Percentiles rank a stretch among this genome's conserved stretches.
These are phyloP conservation scores for Phataginus tetradactyla DNA, from an alignment of 2,797 vertebrate genomes.

Conservation along the genomic window DNA sequence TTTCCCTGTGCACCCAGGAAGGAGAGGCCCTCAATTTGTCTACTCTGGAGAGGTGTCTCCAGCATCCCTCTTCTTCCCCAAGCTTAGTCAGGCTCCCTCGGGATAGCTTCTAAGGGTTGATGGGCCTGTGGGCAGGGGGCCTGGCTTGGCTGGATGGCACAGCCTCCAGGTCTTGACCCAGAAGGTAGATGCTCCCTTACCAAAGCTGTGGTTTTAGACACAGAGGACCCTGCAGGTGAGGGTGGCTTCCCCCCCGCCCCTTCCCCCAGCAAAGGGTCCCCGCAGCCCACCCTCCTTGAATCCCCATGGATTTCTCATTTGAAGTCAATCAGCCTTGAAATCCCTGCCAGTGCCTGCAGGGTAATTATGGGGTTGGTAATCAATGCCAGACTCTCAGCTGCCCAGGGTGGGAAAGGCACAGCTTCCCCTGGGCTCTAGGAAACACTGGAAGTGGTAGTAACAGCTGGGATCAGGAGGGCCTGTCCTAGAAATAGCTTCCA, in stretches of 20 bases:
- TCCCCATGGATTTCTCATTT: constrained; percentile 87
- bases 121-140: background rate
- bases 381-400: constrained; percentile 79
- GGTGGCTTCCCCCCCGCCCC: background rate
- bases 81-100: background rate
- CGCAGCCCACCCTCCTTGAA: constrained; percentile 54
- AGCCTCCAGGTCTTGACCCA: background rate
- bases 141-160: background rate
- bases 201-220: background rate
- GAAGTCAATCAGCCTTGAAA: constrained; percentile 87
- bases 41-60: background rate
- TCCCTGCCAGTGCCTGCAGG: constrained; percentile 76
- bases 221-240: background rate
- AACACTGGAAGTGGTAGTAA: background rate
- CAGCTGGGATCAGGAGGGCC: background rate
- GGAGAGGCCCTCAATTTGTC: background rate
- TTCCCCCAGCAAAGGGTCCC: background rate
- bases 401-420: constrained; percentile 24
- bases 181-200: background rate
- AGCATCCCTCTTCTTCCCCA: background rate
- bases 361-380: constrained; percentile 84
- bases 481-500: background rate
- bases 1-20: background rate
- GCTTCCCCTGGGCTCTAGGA: background rate
- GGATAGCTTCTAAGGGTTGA: background rate